Conservation (phyloP, 2,797 vertebrate species). For the Botia kubotai region DNA sequence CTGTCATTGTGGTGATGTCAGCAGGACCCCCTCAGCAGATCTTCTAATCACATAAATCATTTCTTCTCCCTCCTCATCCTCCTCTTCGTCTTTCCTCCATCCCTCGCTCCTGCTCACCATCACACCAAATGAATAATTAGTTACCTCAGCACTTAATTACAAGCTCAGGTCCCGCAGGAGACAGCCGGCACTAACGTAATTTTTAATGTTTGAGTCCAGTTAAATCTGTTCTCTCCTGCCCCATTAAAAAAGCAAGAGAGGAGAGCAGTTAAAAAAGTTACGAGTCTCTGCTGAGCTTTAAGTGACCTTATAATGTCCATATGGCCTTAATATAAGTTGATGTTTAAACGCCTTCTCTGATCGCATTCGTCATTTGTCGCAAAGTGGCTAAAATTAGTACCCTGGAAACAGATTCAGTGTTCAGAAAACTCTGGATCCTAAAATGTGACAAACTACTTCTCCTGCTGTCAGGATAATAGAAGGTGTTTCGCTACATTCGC, state of each 20-base stretch:
- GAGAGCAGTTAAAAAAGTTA: slow-evolving; percentile 39
- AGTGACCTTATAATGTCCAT: slow-evolving; percentile 36
- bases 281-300: slow-evolving; percentile 13
- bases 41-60: too few species aligned
- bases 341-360: slow-evolving; percentile 16
- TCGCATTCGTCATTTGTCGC: not conserved
- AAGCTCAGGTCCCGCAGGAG: slow-evolving; percentile 54
- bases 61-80: not conserved
- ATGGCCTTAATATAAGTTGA: slow-evolving; percentile 25
- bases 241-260: slow-evolving; percentile 50
- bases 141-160: slow-evolving; percentile 67
- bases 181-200: slow-evolving; percentile 45
- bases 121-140: slow-evolving; percentile 73
- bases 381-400: not conserved
- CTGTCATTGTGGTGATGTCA: too few species aligned
- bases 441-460: not conserved
- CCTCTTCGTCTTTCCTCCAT: too few species aligned
- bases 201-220: slow-evolving; percentile 47
- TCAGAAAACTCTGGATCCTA: not conserved
- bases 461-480: not conserved
- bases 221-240: slow-evolving; percentile 42
- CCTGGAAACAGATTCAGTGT: not conserved
- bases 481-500: not conserved
- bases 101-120: slow-evolving; percentile 32
- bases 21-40: too few species aligned